Conservation (phyloP, 2,113 vertebrate genomes). For the Xiphophorus couchianus region DNA sequence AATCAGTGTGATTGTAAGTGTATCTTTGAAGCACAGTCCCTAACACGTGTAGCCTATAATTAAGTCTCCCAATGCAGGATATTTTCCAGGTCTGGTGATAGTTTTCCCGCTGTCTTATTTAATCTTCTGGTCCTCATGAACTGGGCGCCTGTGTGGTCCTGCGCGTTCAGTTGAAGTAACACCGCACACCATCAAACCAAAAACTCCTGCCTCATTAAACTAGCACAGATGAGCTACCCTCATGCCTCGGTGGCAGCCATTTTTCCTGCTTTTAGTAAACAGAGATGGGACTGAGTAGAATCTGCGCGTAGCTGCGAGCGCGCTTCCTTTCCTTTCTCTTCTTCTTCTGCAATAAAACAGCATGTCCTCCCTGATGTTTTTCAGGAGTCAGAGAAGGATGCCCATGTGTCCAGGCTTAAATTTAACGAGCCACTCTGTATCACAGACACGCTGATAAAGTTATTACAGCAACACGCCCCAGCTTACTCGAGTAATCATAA, state of each 20-base stretch:
- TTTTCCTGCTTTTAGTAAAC: slow-evolving; percentile 36
- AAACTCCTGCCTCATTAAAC: slow-evolving; percentile 54
- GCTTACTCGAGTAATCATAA: slow-evolving; percentile 48
- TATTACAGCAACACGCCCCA: slow-evolving; percentile 62
- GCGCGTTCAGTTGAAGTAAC: slow-evolving; percentile 56
- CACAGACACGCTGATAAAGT: slow-evolving; percentile 7
- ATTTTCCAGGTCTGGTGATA: neutral
- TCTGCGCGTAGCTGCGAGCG: neutral
- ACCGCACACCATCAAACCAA: slow-evolving; percentile 45
- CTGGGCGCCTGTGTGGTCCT: slow-evolving; percentile 48
- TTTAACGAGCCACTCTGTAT: slow-evolving; percentile 7
- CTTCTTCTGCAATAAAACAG: slow-evolving; percentile 10
- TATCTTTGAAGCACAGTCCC: neutral
- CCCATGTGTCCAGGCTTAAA: slow-evolving; percentile 9
- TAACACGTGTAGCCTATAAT: neutral
- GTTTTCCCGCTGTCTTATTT: slow-evolving; percentile 28
- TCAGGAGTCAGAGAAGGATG: neutral
- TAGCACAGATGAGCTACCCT: slow-evolving; percentile 29
- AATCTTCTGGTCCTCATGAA: neutral
- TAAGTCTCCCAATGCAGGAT: neutral
- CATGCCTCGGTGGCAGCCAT: slow-evolving; percentile 24
- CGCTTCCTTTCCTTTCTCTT: neutral
- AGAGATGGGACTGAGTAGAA: slow-evolving; percentile 31
- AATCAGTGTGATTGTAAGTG: neutral
- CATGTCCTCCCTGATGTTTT: slow-evolving; percentile 7